Conservation (phyloP, 2,797 vertebrate species). For the Gobionotothen gibberifrons region DNA sequence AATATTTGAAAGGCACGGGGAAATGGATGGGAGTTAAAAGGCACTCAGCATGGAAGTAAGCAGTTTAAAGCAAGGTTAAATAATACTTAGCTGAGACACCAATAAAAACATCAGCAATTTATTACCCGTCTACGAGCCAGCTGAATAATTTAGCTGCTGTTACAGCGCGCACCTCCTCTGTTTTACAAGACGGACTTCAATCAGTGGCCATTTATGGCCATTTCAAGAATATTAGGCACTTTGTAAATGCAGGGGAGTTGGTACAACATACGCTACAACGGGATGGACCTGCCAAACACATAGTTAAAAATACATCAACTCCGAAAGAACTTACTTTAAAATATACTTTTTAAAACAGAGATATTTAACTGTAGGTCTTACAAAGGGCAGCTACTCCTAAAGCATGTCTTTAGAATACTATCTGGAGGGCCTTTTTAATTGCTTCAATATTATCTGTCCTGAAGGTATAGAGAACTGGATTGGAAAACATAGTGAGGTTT, state of each 20-base stretch:
- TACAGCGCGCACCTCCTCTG: slow-evolving; percentile 63
- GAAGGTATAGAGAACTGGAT: slow-evolving; percentile 44
- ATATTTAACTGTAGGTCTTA: slow-evolving; percentile 46
- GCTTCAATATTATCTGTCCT: slow-evolving; percentile 59
- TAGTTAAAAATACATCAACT: slow-evolving; percentile 69
- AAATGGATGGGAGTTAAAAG: slow-evolving; percentile 86
- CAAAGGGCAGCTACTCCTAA: slow-evolving; percentile 59
- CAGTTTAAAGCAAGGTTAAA: slow-evolving; percentile 88
- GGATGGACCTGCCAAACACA: slow-evolving; percentile 39
- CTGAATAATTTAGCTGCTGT: slow-evolving; percentile 83
- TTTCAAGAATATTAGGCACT: slow-evolving; percentile 62
- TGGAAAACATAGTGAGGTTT: slow-evolving; percentile 59
- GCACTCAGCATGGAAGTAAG: slow-evolving; percentile 85
- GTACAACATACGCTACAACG: slow-evolving; percentile 16
- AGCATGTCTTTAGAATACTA: slow-evolving; percentile 56
- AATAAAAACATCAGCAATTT: slow-evolving; percentile 86
- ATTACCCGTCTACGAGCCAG: slow-evolving; percentile 81
- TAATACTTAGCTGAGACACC: slow-evolving; percentile 86
- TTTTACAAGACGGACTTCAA: slow-evolving; percentile 76
- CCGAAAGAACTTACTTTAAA: slow-evolving; percentile 53
- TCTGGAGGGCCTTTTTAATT: slow-evolving; percentile 65
- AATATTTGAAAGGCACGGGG: slow-evolving; percentile 85
- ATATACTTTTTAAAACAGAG: not conserved
- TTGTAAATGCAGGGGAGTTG: slow-evolving; percentile 37
- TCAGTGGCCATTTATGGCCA: slow-evolving; percentile 75